Conservation (phyloP, 2,113 vertebrate genomes). For the Petrocephalus microphthalmus region DNA sequence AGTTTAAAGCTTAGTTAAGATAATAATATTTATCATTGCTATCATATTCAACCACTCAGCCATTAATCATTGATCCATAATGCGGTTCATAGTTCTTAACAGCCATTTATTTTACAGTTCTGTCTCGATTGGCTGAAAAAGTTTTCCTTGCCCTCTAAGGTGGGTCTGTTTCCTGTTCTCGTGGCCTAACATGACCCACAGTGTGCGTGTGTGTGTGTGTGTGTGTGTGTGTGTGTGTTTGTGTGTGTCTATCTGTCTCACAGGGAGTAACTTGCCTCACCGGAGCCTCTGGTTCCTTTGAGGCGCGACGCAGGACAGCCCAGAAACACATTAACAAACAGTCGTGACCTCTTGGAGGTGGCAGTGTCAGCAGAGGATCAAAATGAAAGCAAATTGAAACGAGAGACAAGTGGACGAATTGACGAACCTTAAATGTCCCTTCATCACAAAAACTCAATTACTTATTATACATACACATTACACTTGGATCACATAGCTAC, state of each 20-base stretch:
- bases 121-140: not conserved
- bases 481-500: not conserved
- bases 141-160: not conserved
- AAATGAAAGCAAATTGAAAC: not conserved
- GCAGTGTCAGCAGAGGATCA: not conserved
- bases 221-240: not conserved
- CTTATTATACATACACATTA: not conserved
- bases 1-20: not conserved
- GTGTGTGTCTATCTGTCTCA: not conserved
- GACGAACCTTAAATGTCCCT: not conserved
- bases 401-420: not conserved
- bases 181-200: not conserved
- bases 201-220: not conserved
- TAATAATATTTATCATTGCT: not conserved
- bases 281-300: not conserved
- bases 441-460: not conserved
- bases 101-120: not conserved
- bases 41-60: not conserved
- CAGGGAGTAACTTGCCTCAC: slow-evolving; percentile 6
- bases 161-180: not conserved
- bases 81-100: not conserved
- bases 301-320: not conserved
- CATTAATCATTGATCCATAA: slow-evolving; percentile 1
- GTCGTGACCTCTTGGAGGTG: not conserved
- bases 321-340: not conserved